These are phyloP conservation scores for Drosophila colorata DNA, from an alignment of 2,888 invertebrate genomes.

Conservation along the genomic window DNA sequence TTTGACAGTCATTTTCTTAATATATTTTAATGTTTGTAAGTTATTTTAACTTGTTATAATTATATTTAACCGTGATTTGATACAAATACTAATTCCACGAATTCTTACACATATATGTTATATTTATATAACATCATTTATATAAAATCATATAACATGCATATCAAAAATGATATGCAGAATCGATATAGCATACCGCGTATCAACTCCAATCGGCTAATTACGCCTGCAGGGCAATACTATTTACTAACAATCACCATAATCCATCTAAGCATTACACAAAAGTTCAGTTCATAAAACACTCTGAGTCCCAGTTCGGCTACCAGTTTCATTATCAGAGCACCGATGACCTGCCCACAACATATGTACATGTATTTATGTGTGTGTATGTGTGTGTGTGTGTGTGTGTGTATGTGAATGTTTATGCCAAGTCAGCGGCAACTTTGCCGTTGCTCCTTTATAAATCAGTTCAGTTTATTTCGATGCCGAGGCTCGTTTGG, in stretches of 20 bases:
- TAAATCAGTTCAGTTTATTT: constrained; percentile 77
- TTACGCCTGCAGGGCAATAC: constrained; percentile 7
- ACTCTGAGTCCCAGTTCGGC: constrained; percentile 86
- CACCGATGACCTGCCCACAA: constrained; percentile 23
- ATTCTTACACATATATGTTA: too few species aligned
- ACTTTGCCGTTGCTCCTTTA: constrained; percentile 52
- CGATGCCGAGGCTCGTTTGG: constrained; percentile 47
- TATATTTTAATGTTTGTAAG: too few species aligned
- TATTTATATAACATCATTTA: too few species aligned
- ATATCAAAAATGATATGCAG: not conserved
- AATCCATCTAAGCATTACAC: constrained; percentile 53
- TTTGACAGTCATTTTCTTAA: too few species aligned
- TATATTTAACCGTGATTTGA: too few species aligned
- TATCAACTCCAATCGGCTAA: constrained; percentile 11
- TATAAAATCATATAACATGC: too few species aligned
- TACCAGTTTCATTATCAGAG: constrained; percentile 27
- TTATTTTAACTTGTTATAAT: too few species aligned
- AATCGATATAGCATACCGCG: not conserved
- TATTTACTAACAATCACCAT: constrained; percentile 55
- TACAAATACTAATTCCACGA: too few species aligned
- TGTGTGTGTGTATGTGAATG: constrained; percentile 17
- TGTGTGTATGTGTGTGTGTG: constrained; percentile 8
- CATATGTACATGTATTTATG: constrained; percentile 1
- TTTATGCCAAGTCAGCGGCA: constrained; percentile 54
- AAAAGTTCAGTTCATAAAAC: constrained; percentile 69